Base-by-base conservation (phyloP, 2,888 invertebrate genomes). In the Xanthia togata region DNA sequence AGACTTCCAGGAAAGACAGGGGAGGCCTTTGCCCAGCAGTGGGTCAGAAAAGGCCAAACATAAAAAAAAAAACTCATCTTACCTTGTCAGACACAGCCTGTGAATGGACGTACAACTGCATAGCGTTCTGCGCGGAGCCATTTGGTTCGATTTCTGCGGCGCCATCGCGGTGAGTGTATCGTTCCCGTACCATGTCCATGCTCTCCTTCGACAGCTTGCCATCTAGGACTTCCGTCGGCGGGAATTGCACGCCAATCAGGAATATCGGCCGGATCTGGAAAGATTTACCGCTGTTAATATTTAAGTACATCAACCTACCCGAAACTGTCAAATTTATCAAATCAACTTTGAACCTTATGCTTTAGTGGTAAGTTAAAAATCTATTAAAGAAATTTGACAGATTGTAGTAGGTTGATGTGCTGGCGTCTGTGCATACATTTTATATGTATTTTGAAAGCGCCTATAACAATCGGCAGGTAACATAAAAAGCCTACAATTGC, bases 81-180 rank as follows among this genome's bases (percentile, higher is more conserved):
- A 97, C 96, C 97, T 98, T 97, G 85, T 97, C 97, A 0, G 96
- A 85, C 0, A 97, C 95, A 6, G 95, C 95, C 88, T 97, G 97
- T 0, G 93, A 84, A 20, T 94, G 94, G 9, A 97, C 89, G 83
- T 97, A 97, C 83, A 95, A 93, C 85, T 97, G 97, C 96, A 97
- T 96, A 0, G 96, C 94, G 47, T 93, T 92, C 79, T 97, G 97
- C 4, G 92, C 94, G 1, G 84, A 65, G 31, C 94, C 93, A 0
- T 85, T 83, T 0, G 94, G 93, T 57, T 96, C 95, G 71, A 84
- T 89, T 12, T 96, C 96, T 0, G 88, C 89, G 0, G 87, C 23
- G 41, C 72, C 72, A 23, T 93, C 92, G 20, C 78, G 87, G 2
- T 91, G 92, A 0, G 74, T 70, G 70, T 92, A 92, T 23, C 90